Percentiles rank a stretch among this genome's conserved stretches.
Evolutionary conservation across 1,140 invertebrate genomes (phyloP).

Genomic region (Anthonomus grandis): DNA sequence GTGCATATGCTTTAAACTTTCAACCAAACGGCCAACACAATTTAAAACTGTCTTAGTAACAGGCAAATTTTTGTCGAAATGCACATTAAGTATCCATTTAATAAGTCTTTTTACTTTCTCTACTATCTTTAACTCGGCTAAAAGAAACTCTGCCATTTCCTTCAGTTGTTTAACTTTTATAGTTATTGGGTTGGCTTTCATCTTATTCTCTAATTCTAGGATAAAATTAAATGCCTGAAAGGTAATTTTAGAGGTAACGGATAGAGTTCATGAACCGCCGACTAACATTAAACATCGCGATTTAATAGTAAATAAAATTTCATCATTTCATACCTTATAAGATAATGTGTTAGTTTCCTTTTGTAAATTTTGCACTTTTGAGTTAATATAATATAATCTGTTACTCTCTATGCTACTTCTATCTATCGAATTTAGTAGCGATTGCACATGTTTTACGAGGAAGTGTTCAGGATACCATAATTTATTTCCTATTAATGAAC

Average conservation of each 20-base stretch:
- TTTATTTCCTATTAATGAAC: slow-evolving; percentile 70
- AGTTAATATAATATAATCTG: slow-evolving; percentile 57
- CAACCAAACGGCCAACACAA: slow-evolving; percentile 74
- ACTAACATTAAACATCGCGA: background rate
- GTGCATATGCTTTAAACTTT: slow-evolving; percentile 77
- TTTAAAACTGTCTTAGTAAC: slow-evolving; percentile 75
- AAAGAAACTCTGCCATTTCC: slow-evolving; percentile 57
- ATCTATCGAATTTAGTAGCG: slow-evolving; percentile 57
- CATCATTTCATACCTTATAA: slow-evolving; percentile 45
- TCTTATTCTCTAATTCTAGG: slow-evolving; percentile 57
- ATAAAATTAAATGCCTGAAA: slow-evolving; percentile 57
- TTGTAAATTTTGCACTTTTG: slow-evolving; percentile 56
- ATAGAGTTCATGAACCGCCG: too few relatives aligned
- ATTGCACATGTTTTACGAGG: slow-evolving; percentile 60
- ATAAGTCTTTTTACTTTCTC: slow-evolving; percentile 62
- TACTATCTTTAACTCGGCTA: slow-evolving; percentile 63
- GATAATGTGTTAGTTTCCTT: slow-evolving; percentile 58
- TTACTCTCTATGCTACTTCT: slow-evolving; percentile 58
- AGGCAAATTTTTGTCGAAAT: slow-evolving; percentile 69
- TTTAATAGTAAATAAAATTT: background rate
- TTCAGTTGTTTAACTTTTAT: slow-evolving; percentile 61
- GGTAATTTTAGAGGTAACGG: too few relatives aligned
- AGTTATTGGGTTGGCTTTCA: slow-evolving; percentile 53
- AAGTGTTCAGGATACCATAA: slow-evolving; percentile 81
- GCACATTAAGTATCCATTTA: slow-evolving; percentile 75